Conservation (phyloP, 2,888 invertebrate genomes). For the Melangyna quadrimaculata region DNA sequence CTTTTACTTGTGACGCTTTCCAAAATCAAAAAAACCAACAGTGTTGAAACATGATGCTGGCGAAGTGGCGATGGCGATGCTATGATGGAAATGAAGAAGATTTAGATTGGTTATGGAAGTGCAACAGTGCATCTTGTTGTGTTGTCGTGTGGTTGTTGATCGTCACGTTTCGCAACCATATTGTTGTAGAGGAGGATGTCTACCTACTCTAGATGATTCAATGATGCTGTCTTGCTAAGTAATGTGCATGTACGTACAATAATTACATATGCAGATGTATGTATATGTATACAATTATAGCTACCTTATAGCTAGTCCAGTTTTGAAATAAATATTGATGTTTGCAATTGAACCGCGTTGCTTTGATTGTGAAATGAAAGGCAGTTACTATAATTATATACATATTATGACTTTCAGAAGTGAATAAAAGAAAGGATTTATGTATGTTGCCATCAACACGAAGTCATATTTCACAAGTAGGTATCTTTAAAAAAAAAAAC, state of each 20-base stretch:
- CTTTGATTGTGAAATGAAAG: no score
- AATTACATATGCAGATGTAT: neutral
- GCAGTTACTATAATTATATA: no score
- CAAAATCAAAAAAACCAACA: neutral
- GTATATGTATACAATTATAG: no score
- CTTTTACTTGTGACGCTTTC: constrained; percentile 15
- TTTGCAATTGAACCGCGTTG: no score
- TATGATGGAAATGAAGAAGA: neutral
- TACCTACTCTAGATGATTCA: neutral
- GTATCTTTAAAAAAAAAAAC: no score
- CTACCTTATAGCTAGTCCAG: no score
- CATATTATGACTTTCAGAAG: no score
- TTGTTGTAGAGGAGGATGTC: neutral
- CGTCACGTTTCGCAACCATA: constrained; percentile 7
- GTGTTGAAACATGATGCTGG: constrained; percentile 7
- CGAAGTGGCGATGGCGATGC: neutral
- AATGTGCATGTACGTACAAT: neutral
- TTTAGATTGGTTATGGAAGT: neutral
- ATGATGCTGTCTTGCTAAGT: neutral
- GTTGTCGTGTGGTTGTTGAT: constrained; percentile 2
- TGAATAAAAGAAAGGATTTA: no score
- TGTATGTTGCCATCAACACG: no score
- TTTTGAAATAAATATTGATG: no score
- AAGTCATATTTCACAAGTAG: no score
- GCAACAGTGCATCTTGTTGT: neutral